A percentile compares a stretch with the other conserved stretches of the same genome.
Conservation (phyloP, 2,888 invertebrate genomes). For the Euplexia lucipara region DNA sequence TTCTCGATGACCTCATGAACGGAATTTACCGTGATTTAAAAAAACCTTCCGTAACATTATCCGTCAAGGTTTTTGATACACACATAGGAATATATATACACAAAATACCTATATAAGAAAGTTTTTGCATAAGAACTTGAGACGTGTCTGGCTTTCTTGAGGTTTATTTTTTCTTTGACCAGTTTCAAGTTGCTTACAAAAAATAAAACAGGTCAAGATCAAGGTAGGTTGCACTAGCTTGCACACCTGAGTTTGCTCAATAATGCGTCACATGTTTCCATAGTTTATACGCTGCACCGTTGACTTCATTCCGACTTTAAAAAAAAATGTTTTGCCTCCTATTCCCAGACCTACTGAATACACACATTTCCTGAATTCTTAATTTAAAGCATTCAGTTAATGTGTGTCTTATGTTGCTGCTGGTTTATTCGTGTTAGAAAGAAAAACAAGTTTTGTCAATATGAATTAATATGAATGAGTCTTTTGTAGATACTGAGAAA, state of each 20-base stretch:
- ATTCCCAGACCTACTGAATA: no score
- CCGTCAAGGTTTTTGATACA: constrained; percentile 41
- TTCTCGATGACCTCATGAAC: constrained; percentile 4
- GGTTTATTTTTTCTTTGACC: constrained; percentile 41
- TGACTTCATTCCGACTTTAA: no score
- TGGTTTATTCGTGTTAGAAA: no score
- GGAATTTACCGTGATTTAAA: constrained; percentile 10
- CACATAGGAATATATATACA: not conserved
- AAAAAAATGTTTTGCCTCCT: no score
- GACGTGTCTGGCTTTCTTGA: constrained; percentile 50
- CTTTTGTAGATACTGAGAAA: no score
- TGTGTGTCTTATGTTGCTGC: no score
- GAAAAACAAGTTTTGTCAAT: no score
- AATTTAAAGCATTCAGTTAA: no score
- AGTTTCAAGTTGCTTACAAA: constrained; percentile 67
- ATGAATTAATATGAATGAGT: no score
- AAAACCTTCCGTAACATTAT: constrained; percentile 17
- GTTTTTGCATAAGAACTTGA: constrained; percentile 46
- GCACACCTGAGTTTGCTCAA: constrained; percentile 14
- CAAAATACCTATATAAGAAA: constrained; percentile 40
- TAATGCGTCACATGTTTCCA: not conserved
- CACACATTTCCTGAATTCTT: no score
- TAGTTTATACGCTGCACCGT: no score
- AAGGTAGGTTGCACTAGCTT: constrained; percentile 63
- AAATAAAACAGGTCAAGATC: constrained; percentile 73